Base-by-base conservation (phyloP, 2,113 vertebrate species). In the Syrrhaptes paradoxus region DNA sequence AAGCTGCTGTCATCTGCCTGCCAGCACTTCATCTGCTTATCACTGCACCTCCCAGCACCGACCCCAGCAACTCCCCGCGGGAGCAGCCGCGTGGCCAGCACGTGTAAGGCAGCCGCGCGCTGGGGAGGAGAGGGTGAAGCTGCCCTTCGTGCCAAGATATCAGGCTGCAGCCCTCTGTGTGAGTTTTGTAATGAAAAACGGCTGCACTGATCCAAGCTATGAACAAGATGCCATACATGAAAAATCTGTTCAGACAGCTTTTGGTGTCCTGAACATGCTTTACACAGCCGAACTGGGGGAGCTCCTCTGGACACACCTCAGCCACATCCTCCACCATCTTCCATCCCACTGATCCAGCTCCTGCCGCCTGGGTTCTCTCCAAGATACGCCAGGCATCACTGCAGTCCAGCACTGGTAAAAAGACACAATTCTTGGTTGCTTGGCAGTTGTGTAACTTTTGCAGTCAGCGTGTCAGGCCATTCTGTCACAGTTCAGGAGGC, bases 21-120 rank as follows among this genome's bases (percentile, higher is more conserved):
- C 61, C 79, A 82, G 3, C 43, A 13, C 57, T 58, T 78, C 46
- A 22, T 49, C 13, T 67, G 57, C 36, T 52, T 1, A 3, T 48
- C 71, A n/a, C 13, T 17, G 10, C 36, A 51, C 28, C 48, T 85
- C 34, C 55, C 75, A 77, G 74, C 32, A 6, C 36, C 3, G 19
- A 63, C 19, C 34, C 43, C 77, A 41, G 48, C 5, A 61, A 26
- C 73, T 51, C 45, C 67, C 36, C 4, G 16, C 3, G 58, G 52
- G 66, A 91, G 62, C 66, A 48, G 24, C 7, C 0, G 0, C 0
- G 2, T 16, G 71, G 79, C 66, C 9, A 6, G 48, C 67, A 32
- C 0, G 6, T 17, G 74, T 19, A 51, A 57, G 66, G 34, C 57
- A 46, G 66, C 79, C 4, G 0, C 0, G 45, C 1, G 7, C 20